Conservation (phyloP, 2,797 vertebrate species). For the Enteromius paludinosus region DNA sequence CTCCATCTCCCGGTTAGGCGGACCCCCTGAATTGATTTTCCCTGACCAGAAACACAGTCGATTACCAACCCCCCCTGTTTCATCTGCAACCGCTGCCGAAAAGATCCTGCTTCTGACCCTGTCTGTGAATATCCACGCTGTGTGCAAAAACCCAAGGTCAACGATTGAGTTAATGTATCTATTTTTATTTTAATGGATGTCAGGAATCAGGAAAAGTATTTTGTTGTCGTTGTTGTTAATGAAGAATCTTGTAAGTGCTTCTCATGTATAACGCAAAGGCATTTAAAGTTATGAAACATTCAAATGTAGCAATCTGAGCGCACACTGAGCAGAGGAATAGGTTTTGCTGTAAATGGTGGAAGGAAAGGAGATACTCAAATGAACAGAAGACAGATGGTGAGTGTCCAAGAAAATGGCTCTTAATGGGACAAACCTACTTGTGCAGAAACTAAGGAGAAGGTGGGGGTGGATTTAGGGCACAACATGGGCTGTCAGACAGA, state of each 20-base stretch:
- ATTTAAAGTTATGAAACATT: conserved; percentile 5
- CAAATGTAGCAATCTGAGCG: conserved; percentile 17
- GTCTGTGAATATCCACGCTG: conserved; percentile 25
- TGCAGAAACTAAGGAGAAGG: conserved; percentile 39
- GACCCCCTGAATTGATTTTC: conserved; percentile 56
- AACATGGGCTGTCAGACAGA: conserved; percentile 66
- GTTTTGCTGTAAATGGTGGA: background rate
- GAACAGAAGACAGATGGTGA: conserved; percentile 40
- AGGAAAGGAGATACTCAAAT: conserved; percentile 32
- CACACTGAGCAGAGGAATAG: conserved; percentile 1
- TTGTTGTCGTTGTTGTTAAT: conserved; percentile 24
- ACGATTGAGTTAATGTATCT: conserved; percentile 41
- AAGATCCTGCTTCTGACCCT: background rate
- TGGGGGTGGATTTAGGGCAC: conserved; percentile 67
- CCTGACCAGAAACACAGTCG: conserved; percentile 58
- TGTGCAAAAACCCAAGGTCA: conserved; percentile 44
- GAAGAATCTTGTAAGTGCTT: conserved; percentile 39
- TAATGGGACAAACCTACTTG: conserved; percentile 38
- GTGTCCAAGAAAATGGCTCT: conserved; percentile 34
- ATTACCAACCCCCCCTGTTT: conserved; percentile 38
- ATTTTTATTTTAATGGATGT: conserved; percentile 16
- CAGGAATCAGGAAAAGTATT: conserved; percentile 5
- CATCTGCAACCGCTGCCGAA: conserved; percentile 41
- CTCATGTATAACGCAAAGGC: background rate
- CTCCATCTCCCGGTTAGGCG: conserved; percentile 55